Base-by-base conservation (phyloP, 2,797 vertebrate species). In the Chanos chanos region DNA sequence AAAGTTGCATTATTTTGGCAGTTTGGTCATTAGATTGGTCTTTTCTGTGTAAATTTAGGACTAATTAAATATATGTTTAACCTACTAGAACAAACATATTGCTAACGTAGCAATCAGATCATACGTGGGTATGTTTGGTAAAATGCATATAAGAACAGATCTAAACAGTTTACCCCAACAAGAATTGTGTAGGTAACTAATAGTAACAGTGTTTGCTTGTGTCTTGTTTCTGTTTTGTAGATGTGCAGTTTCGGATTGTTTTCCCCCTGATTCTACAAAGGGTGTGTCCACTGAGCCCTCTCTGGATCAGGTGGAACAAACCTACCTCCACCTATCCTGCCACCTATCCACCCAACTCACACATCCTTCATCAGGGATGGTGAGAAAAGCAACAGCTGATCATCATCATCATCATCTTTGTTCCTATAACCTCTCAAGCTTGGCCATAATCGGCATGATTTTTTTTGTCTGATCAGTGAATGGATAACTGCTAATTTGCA, bases 401-500 rank as follows among this genome's bases (percentile, higher is more conserved):
- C 64, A 59, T 34, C 13, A 8, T 44, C 56, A 49, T 36, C 66
- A 47, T 54, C 51, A 25, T 27, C 62, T 52, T 37, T 61, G 55
- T 62, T 21, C 57, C 21, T 13, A 36, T n/a, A n/a, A n/a, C n/a
- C n/a, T 64, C 52, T 66, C 69, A 80, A 72, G 79, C 22, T 71
- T 73, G 85, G 80, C 85, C 85, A 84, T 84, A 83, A 84, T 51
- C 68, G 30, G 75, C 84, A 90, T 91, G 89, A 85, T 74, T 65
- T 71, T 82, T n/a, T 77, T 80, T 78, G 71, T 79, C 76, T 84
- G 74, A 83, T 71, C 77, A 83, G 74, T 79, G 77, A 83, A 73
- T 80, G 77, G 76, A 78, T 77, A 79, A 77, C 79, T 82, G 72
- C 75, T 91, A 88, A 89, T 88, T 89, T 73, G 71, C 82, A 89